Conservation (phyloP, 2,888 invertebrate species). For the Spialia ferax region DNA sequence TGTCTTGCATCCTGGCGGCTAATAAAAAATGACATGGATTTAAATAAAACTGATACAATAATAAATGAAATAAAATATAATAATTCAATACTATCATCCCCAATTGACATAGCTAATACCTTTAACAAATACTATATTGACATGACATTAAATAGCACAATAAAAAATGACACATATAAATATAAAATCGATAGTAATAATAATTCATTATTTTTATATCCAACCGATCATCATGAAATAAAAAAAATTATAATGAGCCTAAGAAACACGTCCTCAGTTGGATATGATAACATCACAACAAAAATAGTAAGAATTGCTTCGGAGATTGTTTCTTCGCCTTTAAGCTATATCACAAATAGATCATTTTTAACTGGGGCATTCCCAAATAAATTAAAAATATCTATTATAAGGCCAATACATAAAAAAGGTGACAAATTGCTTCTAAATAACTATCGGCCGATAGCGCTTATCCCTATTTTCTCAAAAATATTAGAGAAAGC, state of each 20-base stretch:
- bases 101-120: not conserved
- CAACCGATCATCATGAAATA: not conserved
- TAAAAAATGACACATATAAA: not conserved
- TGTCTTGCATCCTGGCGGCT: not conserved
- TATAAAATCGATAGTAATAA: not conserved
- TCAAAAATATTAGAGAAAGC: slow-evolving; percentile 4
- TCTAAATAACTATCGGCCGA: not conserved
- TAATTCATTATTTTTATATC: slow-evolving; percentile 1
- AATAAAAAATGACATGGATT: slow-evolving; percentile 1
- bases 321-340: not conserved
- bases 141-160: not conserved
- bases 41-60: slow-evolving; percentile 4
- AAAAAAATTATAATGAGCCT: not conserved
- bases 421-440: not conserved
- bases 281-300: not conserved
- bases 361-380: not conserved
- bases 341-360: not conserved
- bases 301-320: not conserved
- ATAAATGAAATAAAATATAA: not conserved
- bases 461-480: slow-evolving; percentile 3
- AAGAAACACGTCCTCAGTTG: not conserved
- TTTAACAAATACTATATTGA: slow-evolving; percentile 4
- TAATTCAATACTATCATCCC: not conserved
- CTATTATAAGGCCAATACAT: not conserved
- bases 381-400: slow-evolving; percentile 6